phyloP scores from a whole-genome alignment of 2,888 invertebrate genomes.

The Netelia virgata region DNA sequence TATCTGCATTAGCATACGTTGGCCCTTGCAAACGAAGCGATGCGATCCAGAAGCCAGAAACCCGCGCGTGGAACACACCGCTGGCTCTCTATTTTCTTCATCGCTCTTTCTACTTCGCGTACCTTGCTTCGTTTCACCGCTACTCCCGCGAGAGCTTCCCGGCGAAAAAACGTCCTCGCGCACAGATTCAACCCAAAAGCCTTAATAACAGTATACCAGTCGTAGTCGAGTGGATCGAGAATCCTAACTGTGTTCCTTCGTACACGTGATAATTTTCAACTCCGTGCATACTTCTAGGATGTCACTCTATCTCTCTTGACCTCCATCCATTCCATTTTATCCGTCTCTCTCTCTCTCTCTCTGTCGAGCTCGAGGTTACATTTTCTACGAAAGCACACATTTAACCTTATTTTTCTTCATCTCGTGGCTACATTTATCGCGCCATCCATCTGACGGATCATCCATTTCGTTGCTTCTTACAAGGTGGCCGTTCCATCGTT shows the following conservation, averaged over 20 bases:
- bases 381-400: conserved; percentile 7
- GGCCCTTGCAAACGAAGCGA: conserved; percentile 67
- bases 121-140: neutral
- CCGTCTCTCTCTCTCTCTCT: conserved; percentile 64
- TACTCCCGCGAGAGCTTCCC: neutral
- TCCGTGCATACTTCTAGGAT: neutral
- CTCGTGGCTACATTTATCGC: neutral
- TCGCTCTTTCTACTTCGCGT: conserved; percentile 26
- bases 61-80: conserved; percentile 63
- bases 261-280: conserved; percentile 18
- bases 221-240: neutral
- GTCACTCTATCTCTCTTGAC: conserved; percentile 64
- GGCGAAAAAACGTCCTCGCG: neutral
- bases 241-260: conserved; percentile 3
- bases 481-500: neutral
- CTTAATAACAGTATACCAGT: neutral
- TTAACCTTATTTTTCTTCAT: conserved; percentile 16
- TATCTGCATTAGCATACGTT: conserved; percentile 80
- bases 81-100: conserved; percentile 79
- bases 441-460: conserved; percentile 3
- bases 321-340: conserved; percentile 40
- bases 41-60: neutral
- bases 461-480: conserved; percentile 5
- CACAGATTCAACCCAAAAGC: neutral
- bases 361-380: conserved; percentile 27